Evolutionary conservation across 2,888 invertebrate genomes (phyloP), one percentile per base, ranked within the genome.

Genomic region (Athripsodes cinereus): DNA sequence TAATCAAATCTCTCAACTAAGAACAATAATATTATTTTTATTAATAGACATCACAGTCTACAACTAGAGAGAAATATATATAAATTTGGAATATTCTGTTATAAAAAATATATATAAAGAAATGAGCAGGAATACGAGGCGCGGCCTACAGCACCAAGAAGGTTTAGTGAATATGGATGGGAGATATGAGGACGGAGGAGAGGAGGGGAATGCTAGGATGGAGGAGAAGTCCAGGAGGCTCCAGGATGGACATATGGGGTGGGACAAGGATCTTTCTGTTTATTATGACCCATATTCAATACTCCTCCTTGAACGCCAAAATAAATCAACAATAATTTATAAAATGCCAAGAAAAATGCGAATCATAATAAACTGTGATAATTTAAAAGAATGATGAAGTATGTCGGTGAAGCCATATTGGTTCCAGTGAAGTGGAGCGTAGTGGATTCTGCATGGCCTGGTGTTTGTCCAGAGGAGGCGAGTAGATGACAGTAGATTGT

Each of bases 1-100:
- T 47, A 50, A 22, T 26, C n/a, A n/a, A 22, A 35, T 35, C 49
- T 61, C 53, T 53, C 50, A 47, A 57, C 63, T 63, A 63, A 62
- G 2, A 58, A 63, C 59, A 63, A 48, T 56, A 40, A 60, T 22
- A 22, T 50, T 26, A 20, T 20, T 47, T 47, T 47, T 47, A 47
- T 40, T 55, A 63, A 59, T 61, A 63, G 61, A 63, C 63, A 53
- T 63, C 63, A 63, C 63, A 63, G 63, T 61, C 63, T 63, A 63
- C 63, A 60, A 60, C 63, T 63, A 63, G 53, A 57, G 61, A 61
- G 56, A 34, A 52, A 63, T 51, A 16, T 40, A 40, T 16, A n/a
- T 22, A 51, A 59, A 53, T 53, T 59, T 62, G 21, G 55, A 60
- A 34, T 58, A 22, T 35, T 40, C 13, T 40, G 53, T 61, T 57